Evolutionary conservation across 2,888 invertebrate species (phyloP).

Genomic region (Drosophila borealis): DNA sequence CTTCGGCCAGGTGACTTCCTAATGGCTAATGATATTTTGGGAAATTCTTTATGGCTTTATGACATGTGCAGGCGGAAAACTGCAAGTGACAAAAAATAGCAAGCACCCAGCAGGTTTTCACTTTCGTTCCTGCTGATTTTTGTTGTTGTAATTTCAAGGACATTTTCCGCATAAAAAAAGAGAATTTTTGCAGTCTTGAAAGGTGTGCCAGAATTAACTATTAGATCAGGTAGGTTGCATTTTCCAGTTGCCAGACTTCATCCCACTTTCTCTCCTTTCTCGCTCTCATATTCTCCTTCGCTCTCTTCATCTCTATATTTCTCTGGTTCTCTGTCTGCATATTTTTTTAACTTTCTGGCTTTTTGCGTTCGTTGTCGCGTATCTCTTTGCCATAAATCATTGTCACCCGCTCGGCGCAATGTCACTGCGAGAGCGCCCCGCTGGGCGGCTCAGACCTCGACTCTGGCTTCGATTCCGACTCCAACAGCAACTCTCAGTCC

Average conservation of each 20-base stretch:
- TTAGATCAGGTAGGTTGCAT: constrained; percentile 35
- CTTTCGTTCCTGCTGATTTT: constrained; percentile 49
- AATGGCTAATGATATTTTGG: constrained; percentile 57
- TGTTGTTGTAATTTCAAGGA: constrained; percentile 79
- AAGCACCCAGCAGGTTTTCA: constrained; percentile 70
- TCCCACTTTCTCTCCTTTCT: constrained; percentile 21
- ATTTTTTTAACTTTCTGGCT: constrained; percentile 56
- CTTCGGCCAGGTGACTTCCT: constrained; percentile 73
- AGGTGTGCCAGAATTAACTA: constrained; percentile 24
- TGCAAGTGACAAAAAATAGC: constrained; percentile 64
- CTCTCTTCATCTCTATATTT: constrained; percentile 12
- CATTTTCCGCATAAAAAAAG: constrained; percentile 69
- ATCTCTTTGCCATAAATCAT: constrained; percentile 84
- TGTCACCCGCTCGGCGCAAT: constrained; percentile 83
- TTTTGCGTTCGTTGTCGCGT: constrained; percentile 81
- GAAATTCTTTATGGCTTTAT: constrained; percentile 55
- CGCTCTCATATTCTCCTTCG: constrained; percentile 3
- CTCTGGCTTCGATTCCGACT: constrained; percentile 20
- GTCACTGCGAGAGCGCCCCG: constrained; percentile 82
- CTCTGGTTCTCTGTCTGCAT: constrained; percentile 21
- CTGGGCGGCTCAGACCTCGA: constrained; percentile 64
- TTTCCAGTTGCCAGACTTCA: constrained; percentile 32
- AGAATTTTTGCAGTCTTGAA: constrained; percentile 21
- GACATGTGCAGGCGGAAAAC: constrained; percentile 61
- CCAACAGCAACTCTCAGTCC: constrained; percentile 20